Percentiles rank a stretch among this genome's conserved stretches.
phyloP scores from a whole-genome alignment of 2,797 vertebrate species.

The Alauda arvensis region DNA sequence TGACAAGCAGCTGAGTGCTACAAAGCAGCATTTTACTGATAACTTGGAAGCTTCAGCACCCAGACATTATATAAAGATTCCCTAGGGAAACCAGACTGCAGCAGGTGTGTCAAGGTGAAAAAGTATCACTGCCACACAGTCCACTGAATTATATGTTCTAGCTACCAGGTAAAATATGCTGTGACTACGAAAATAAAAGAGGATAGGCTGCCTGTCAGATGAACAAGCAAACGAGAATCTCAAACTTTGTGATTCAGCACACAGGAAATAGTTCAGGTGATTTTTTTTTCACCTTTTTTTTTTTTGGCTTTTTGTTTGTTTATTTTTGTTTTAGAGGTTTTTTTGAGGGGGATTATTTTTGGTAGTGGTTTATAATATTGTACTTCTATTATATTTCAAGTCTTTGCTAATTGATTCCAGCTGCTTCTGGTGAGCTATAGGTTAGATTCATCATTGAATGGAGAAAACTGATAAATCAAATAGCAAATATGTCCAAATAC shows the following conservation, averaged over 20 bases:
- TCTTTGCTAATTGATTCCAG: not conserved
- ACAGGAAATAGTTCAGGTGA: not conserved
- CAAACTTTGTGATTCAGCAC: not conserved
- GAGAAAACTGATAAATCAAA: not conserved
- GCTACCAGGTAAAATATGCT: slow-evolving; percentile 8
- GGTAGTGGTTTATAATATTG: not conserved
- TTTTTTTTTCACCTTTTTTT: not conserved
- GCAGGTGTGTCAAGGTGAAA: slow-evolving; percentile 45
- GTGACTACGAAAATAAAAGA: not conserved
- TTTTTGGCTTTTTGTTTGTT: not conserved
- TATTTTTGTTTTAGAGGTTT: no score
- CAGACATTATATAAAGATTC: slow-evolving; percentile 2
- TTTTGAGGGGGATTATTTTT: no score
- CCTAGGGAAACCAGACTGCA: slow-evolving; percentile 12
- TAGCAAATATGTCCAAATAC: not conserved
- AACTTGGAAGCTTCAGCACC: slow-evolving; percentile 14
- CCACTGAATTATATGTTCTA: not conserved
- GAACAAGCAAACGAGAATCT: not conserved
- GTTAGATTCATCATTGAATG: not conserved
- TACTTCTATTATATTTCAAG: not conserved
- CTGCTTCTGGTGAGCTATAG: not conserved
- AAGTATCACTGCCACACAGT: slow-evolving; percentile 15
- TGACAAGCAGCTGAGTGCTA: slow-evolving; percentile 13
- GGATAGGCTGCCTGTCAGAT: not conserved
- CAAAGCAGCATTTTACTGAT: slow-evolving; percentile 2